Conservation (phyloP, 1,140 invertebrate species). For the Calliopsis andreniformis region DNA sequence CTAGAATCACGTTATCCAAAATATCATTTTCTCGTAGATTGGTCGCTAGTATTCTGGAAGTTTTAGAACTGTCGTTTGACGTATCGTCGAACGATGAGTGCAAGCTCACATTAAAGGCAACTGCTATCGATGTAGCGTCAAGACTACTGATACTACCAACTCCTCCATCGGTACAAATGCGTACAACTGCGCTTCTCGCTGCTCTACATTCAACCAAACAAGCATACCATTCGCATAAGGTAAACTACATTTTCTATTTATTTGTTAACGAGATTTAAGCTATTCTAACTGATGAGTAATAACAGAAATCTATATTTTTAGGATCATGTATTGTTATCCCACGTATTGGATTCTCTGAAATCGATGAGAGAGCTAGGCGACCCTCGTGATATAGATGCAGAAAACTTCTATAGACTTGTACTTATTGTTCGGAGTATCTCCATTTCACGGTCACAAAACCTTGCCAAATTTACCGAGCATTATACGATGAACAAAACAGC, state of each 20-base stretch:
- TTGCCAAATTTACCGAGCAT: constrained; percentile 89
- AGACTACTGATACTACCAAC: constrained; percentile 92
- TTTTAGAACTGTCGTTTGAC: constrained; percentile 87
- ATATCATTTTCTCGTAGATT: constrained; percentile 80
- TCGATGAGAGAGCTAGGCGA: constrained; percentile 83
- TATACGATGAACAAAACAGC: constrained; percentile 79
- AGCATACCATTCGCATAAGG: constrained; percentile 93
- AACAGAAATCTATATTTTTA: constrained; percentile 59
- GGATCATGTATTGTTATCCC: constrained; percentile 91
- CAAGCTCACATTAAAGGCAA: constrained; percentile 79
- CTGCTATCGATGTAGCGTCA: constrained; percentile 88
- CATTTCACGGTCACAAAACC: constrained; percentile 90
- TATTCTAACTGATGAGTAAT: background rate
- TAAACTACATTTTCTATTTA: constrained; percentile 64
- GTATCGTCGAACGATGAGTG: constrained; percentile 78
- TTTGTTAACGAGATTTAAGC: background rate
- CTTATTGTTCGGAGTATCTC: constrained; percentile 93
- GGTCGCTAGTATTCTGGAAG: constrained; percentile 88
- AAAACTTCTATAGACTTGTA: constrained; percentile 94
- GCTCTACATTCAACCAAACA: constrained; percentile 88
- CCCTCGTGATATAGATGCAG: constrained; percentile 90
- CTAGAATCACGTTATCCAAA: too few relatives aligned
- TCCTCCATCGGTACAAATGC: constrained; percentile 88
- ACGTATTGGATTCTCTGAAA: constrained; percentile 88
- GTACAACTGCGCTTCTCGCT: constrained; percentile 90